These are phyloP conservation scores for Aepyceros melampus DNA, from an alignment of 2,113 vertebrate genomes.

Conservation along the genomic window DNA sequence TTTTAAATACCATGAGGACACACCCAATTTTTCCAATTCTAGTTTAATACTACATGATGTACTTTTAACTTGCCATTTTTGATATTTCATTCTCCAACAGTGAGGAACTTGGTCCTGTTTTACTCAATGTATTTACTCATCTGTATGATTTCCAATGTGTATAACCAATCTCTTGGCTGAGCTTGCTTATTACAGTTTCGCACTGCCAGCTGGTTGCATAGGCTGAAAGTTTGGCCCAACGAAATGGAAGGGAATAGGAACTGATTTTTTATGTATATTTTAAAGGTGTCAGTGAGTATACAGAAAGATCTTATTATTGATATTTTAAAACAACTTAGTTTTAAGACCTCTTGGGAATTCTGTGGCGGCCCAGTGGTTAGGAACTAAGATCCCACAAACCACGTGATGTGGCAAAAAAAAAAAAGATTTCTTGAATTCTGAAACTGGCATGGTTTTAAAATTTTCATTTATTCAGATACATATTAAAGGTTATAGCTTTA, in stretches of 20 bases:
- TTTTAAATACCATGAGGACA: not conserved
- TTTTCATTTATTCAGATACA: not conserved
- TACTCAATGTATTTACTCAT: not conserved
- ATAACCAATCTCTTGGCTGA: not conserved
- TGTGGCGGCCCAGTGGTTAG: not conserved
- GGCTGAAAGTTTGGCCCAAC: not conserved
- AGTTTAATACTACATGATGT: not conserved
- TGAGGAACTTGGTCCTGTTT: not conserved
- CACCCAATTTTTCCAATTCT: not conserved
- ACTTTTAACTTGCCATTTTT: conserved; percentile 20
- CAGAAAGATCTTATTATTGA: not conserved
- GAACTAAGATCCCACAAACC: not conserved
- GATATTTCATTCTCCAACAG: not conserved
- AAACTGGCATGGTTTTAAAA: not conserved
- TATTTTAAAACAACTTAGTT: conserved; percentile 2
- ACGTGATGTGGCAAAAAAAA: not conserved
- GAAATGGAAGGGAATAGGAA: not conserved
- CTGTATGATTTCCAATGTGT: not conserved
- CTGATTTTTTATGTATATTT: not conserved
- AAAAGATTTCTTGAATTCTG: not conserved
- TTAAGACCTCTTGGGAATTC: not conserved
- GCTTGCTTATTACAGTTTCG: not conserved
- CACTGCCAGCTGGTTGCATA: not conserved
- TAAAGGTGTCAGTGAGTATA: not conserved
- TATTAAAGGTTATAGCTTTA: not conserved